Conservation (phyloP, 2,888 invertebrate species). For the Phaedon cochleariae region DNA sequence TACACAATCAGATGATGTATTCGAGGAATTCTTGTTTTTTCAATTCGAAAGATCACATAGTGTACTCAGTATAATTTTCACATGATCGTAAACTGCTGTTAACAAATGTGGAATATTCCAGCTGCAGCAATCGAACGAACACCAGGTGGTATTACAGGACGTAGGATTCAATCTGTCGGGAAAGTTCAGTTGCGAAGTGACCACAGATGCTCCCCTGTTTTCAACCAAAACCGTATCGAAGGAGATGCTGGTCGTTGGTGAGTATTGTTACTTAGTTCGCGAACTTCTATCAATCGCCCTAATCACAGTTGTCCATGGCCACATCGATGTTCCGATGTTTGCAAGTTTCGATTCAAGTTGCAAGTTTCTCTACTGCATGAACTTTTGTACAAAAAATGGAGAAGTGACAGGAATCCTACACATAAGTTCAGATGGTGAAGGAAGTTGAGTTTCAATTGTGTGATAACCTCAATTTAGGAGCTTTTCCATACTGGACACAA, state of each 20-base stretch:
- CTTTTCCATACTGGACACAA: too few species aligned
- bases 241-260: conserved; percentile 80
- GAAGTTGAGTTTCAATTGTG: too few species aligned
- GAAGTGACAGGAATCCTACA: too few species aligned
- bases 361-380: too few species aligned
- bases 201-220: conserved; percentile 78
- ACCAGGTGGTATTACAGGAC: conserved; percentile 76
- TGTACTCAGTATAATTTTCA: too few species aligned
- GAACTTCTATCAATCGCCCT: not conserved
- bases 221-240: conserved; percentile 73
- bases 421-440: too few species aligned
- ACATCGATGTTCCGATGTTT: not conserved
- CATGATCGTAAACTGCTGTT: too few species aligned
- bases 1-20: too few species aligned
- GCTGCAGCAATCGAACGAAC: conserved; percentile 77
- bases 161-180: conserved; percentile 77
- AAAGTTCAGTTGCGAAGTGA: conserved; percentile 84
- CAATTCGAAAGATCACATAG: too few species aligned
- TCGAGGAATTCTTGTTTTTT: too few species aligned
- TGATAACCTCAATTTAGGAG: too few species aligned
- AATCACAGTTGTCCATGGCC: not conserved
- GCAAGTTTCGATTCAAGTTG: not conserved
- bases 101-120: conserved; percentile 60
- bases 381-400: too few species aligned
- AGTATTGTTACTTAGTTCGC: conserved; percentile 55